Evolutionary conservation across 1,140 invertebrate genomes (phyloP).

Genomic region (Nasonia giraulti): DNA sequence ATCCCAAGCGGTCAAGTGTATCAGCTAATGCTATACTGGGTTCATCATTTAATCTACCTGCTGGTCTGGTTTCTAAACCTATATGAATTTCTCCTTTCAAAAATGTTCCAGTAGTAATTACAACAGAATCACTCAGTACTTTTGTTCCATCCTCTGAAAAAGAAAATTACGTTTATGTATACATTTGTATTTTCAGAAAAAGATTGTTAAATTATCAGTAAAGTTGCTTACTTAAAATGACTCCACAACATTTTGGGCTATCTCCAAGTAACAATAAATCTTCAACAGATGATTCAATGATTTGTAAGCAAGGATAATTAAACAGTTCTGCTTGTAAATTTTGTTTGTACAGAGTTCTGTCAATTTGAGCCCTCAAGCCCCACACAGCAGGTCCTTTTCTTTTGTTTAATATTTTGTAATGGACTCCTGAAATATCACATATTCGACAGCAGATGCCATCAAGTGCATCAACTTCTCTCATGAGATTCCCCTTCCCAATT

Average conservation of each 20-base stretch:
- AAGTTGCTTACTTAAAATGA: slow-evolving; percentile 77
- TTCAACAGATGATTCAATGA: slow-evolving; percentile 87
- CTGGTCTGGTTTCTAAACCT: slow-evolving; percentile 85
- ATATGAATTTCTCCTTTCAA: slow-evolving; percentile 92
- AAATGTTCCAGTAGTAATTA: slow-evolving; percentile 97
- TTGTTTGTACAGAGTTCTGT: slow-evolving; percentile 87
- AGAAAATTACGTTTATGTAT: slow-evolving; percentile 19
- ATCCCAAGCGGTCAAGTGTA: slow-evolving; percentile 83
- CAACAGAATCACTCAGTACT: slow-evolving; percentile 81
- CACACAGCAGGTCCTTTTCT: slow-evolving; percentile 91
- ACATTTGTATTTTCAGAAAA: background rate
- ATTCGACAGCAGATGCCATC: slow-evolving; percentile 91
- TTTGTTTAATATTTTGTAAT: slow-evolving; percentile 86
- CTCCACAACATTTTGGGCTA: slow-evolving; percentile 75
- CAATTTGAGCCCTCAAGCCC: slow-evolving; percentile 94
- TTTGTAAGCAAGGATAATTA: slow-evolving; percentile 81
- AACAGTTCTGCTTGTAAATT: slow-evolving; percentile 88
- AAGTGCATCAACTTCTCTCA: slow-evolving; percentile 93
- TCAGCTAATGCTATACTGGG: slow-evolving; percentile 88
- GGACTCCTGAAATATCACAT: slow-evolving; percentile 88
- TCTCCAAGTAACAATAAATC: slow-evolving; percentile 82
- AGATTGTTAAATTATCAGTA: background rate
- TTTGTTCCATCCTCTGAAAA: slow-evolving; percentile 77
- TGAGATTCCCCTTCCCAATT: slow-evolving; percentile 95
- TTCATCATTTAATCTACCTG: slow-evolving; percentile 89